A percentile compares a stretch with the other conserved stretches of the same genome.
Evolutionary conservation across 2,797 vertebrate genomes (phyloP).

Genomic region (Odontamblyopus lacepedii): DNA sequence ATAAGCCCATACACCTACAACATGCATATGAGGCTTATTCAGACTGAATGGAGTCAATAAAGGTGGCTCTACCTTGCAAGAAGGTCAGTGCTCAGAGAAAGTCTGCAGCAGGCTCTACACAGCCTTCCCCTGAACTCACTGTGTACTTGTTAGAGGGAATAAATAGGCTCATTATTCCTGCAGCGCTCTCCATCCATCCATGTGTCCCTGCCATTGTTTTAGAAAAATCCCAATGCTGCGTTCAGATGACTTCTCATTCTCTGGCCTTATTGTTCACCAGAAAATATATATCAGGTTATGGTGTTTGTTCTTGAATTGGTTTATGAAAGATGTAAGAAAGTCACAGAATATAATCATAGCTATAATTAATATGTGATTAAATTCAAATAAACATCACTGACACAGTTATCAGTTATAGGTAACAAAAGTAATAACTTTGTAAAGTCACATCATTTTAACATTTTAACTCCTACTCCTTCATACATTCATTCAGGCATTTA

Average conservation of each 20-base stretch:
- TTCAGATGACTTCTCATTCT: constrained; percentile 30
- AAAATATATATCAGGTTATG: not conserved
- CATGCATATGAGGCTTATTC: constrained; percentile 30
- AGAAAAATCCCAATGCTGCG: constrained; percentile 28
- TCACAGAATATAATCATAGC: not conserved
- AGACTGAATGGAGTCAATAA: constrained; percentile 40
- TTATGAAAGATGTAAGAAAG: not conserved
- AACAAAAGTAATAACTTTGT: not conserved
- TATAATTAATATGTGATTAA: not conserved
- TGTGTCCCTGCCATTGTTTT: constrained; percentile 50
- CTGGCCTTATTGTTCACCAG: constrained; percentile 2
- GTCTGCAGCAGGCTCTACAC: constrained; percentile 40
- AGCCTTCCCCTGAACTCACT: constrained; percentile 52
- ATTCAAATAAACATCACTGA: not conserved
- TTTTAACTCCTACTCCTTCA: too few relatives aligned
- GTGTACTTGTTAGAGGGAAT: constrained; percentile 60
- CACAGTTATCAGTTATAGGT: not conserved
- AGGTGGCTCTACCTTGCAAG: constrained; percentile 48
- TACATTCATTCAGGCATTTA: not conserved
- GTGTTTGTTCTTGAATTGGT: not conserved
- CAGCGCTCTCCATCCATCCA: constrained; percentile 51
- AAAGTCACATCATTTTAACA: not conserved
- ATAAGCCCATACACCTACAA: constrained; percentile 21
- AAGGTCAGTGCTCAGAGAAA: constrained; percentile 58
- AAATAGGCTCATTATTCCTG: constrained; percentile 68